Evolutionary conservation across 1,140 invertebrate genomes (phyloP), one percentile per base, ranked within the genome.

Genomic region (Drosophila burlai): DNA sequence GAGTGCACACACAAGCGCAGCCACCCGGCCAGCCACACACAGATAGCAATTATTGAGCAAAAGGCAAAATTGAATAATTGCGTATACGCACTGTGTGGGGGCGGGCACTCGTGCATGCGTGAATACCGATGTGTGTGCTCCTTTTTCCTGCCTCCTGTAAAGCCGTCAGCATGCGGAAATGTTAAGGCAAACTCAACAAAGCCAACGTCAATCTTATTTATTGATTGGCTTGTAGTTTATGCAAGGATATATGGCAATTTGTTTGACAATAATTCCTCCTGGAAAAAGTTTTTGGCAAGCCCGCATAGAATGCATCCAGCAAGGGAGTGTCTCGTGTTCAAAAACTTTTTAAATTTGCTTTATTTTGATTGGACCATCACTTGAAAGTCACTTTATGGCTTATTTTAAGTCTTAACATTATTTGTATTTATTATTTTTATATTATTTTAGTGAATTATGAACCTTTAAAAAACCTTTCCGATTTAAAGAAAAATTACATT

Each of bases 61-160:
- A 85, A 66, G 58, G 67, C 68, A 69, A 80, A 82, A 86, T 82
- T 82, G 60, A 86, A 80, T 76, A 67, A 86, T 80, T 86, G 43
- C 71, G 64, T 78, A 82, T 73, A 82, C 80, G 76, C 71, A 64
- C 61, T 26, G 67, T 68, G 63, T 52, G 69, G n/a, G 31, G 52
- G 18, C 18, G 18, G 31, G 49, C n/a, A 4, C 24, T 4, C 36
- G 36, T 43, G 46, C 63, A 67, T 68, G 47, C 66, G 38, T 68
- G 9, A 49, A 42, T 49, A 18, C 21, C n/a, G 16, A 16, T 38
- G 15, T 21, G 29, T 50, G 11, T 13, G 36, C 6, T 46, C 31
- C 11, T 60, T 72, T 38, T 47, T 73, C 38, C 47, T 59, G 54
- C 40, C 38, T 45, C 24, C 47, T 67, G 62, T 42, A 69, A 59